Evolutionary conservation across 64 coral and sea anemone species (phyloP), one percentile per base, ranked within the genome.

Genomic region (Stichodactyla helianthus): DNA sequence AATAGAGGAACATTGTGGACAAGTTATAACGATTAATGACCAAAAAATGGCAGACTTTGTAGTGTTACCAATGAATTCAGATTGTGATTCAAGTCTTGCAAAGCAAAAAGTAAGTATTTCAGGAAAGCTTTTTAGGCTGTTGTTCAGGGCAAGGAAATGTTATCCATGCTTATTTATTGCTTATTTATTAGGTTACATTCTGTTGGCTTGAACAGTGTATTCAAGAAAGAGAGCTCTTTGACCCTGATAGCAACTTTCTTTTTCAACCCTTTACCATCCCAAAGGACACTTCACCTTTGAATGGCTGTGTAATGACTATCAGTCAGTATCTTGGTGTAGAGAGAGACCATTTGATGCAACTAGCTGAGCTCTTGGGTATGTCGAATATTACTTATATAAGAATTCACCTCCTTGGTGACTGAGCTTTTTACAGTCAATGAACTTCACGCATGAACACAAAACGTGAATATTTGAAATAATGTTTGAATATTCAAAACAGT

Each of bases 141-240:
- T 44, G 35, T 44, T 44, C 35, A 44, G 4, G 35, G 35, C 35
- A 44, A 44, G 35, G 35, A 44, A 44, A 44, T 44, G 35, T 44
- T 1, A 44, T 44, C 35, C 35, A 44, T 44, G 35, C 35, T 44
- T 44, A 44, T 68, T 26, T 22, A 68, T 50, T 79, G 9, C 51
- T 79, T 50, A 17, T 51, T 53, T 54, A 87, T 76, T 23, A 99
- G 97, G 97, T 92, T 11, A 99, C 97, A 79, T 95, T 95, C 78
- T 99, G 93, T 55, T 99, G 93, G 93, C 88, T 99, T 61, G 93
- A 99, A 35, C 90, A 94, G 80, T 91, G 97, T 54, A 17, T 99
- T 61, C 83, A 95, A 76, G 81, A 68, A 52, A 82, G 76, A 25
- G 44, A 86, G 77, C 81, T 99, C 26, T 78, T 95, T 10, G 67